A percentile compares a stretch with the other conserved stretches of the same genome.
Conservation (phyloP, 2,888 invertebrate genomes). For the Lagria hirta region DNA sequence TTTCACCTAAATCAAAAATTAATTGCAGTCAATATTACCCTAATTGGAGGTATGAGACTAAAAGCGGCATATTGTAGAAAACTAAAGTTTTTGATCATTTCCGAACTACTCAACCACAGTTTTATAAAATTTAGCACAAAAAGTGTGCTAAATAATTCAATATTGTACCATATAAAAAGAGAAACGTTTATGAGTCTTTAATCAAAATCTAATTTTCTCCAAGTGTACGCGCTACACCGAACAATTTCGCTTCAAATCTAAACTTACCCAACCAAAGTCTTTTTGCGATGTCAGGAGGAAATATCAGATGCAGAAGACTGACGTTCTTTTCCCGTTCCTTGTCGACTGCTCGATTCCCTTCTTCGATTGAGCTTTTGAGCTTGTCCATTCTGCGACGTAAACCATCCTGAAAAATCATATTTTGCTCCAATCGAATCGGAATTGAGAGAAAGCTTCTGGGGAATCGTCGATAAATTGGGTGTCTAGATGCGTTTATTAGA, state of each 20-base stretch:
- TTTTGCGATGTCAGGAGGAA: conserved; percentile 93
- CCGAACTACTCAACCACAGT: neutral
- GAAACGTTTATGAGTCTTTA: too few relatives aligned
- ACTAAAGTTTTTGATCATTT: conserved; percentile 1
- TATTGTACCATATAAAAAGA: too few relatives aligned
- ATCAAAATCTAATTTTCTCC: too few relatives aligned
- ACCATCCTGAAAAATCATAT: conserved; percentile 66
- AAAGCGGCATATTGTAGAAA: neutral
- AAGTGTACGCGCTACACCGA: too few relatives aligned
- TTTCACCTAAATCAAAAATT: conserved; percentile 70
- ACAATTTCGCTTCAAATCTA: neutral
- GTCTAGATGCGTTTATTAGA: too few relatives aligned
- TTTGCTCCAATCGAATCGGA: conserved; percentile 10
- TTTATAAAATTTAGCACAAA: too few relatives aligned
- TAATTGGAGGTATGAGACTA: neutral
- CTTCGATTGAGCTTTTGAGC: conserved; percentile 89
- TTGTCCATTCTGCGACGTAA: conserved; percentile 91
- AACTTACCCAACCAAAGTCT: conserved; percentile 85
- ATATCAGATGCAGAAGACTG: conserved; percentile 88
- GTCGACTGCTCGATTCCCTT: conserved; percentile 88
- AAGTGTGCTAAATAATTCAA: too few relatives aligned
- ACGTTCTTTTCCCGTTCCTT: conserved; percentile 94
- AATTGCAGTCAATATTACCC: neutral
- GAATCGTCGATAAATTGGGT: too few relatives aligned
- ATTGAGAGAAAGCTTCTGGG: too few relatives aligned